Percentiles rank a stretch among this genome's conserved stretches.
phyloP scores from a whole-genome alignment of 2,888 invertebrate species.

The Amphipyra tragopoginis region DNA sequence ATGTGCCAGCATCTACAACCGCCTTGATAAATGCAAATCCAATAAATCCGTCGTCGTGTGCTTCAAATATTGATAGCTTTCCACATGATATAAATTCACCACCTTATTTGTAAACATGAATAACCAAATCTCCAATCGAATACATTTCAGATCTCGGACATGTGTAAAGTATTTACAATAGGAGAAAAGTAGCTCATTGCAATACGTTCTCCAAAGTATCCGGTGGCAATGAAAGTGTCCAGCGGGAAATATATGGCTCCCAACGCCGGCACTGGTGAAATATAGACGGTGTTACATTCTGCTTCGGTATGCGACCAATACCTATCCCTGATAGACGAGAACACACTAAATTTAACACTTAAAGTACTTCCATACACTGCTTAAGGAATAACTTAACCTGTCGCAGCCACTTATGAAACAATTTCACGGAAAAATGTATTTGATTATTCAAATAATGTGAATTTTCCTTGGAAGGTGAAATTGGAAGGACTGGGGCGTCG shows the following conservation, averaged over 20 bases:
- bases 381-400: slow-evolving; percentile 15
- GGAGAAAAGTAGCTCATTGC: slow-evolving; percentile 47
- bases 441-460: slow-evolving; percentile 53
- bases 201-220: slow-evolving; percentile 37
- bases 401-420: slow-evolving; percentile 24
- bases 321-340: slow-evolving; percentile 9
- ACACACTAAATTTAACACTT: background rate
- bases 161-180: slow-evolving; percentile 31
- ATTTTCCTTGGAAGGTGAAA: slow-evolving; percentile 31
- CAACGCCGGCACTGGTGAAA: slow-evolving; percentile 18
- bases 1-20: background rate
- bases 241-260: slow-evolving; percentile 36
- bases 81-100: background rate
- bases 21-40: background rate
- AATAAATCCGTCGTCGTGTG: background rate
- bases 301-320: slow-evolving; percentile 23
- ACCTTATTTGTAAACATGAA: slow-evolving; percentile 1
- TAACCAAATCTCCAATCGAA: slow-evolving; percentile 4
- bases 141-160: background rate
- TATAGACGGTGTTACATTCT: slow-evolving; percentile 21
- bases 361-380: background rate
- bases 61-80: background rate
- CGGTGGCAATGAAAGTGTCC: slow-evolving; percentile 53
- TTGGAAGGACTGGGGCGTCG: slow-evolving; percentile 27
- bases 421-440: slow-evolving; percentile 30